A percentile compares a stretch with the other conserved stretches of the same genome.
phyloP scores from a whole-genome alignment of 2,113 vertebrate genomes.

The Origma solitaria region DNA sequence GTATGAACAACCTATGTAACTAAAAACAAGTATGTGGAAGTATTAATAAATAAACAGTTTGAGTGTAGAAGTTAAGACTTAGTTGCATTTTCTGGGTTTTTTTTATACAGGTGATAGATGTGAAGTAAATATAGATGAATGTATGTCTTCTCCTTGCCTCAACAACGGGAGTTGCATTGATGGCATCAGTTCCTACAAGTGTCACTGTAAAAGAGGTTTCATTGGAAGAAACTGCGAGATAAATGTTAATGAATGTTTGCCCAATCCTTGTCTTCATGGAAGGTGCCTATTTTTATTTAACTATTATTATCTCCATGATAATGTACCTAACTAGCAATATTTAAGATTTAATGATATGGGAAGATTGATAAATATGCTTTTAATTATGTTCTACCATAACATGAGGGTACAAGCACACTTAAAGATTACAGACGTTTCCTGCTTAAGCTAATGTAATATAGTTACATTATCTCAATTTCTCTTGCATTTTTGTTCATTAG shows the following conservation, averaged over 20 bases:
- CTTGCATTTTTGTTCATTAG: constrained; percentile 71
- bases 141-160: constrained; percentile 73
- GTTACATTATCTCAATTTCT: constrained; percentile 64
- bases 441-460: constrained; percentile 66
- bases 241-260: constrained; percentile 77
- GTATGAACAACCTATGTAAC: neutral
- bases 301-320: constrained; percentile 26
- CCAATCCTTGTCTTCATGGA: constrained; percentile 81
- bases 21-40: neutral
- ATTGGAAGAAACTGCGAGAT: constrained; percentile 71
- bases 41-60: neutral
- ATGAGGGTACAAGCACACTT: constrained; percentile 26
- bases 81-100: neutral
- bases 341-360: constrained; percentile 39
- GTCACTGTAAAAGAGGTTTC: constrained; percentile 74
- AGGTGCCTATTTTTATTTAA: constrained; percentile 70
- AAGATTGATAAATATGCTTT: constrained; percentile 64
- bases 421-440: constrained; percentile 64
- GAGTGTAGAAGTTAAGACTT: neutral
- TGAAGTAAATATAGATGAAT: constrained; percentile 76
- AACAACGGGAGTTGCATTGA: constrained; percentile 74
- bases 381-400: constrained; percentile 68
- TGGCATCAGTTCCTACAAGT: constrained; percentile 69
- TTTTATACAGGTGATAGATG: constrained; percentile 68
- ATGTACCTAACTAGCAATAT: constrained; percentile 25